Evolutionary conservation across 2,888 invertebrate genomes (phyloP).

Genomic region (Griposia aprilina): DNA sequence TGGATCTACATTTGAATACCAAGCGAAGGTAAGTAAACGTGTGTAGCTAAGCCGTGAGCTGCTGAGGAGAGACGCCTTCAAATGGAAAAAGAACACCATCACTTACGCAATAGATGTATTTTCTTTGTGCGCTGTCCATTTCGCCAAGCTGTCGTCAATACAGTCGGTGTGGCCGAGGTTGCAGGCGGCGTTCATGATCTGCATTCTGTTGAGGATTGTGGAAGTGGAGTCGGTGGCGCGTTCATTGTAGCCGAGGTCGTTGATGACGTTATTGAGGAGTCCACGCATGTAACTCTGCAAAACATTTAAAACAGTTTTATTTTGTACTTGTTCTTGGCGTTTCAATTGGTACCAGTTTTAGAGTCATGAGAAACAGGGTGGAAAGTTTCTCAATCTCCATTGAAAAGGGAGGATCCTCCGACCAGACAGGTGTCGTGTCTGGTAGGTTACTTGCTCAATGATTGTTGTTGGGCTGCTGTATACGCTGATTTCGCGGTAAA

Average conservation of each 20-base stretch:
- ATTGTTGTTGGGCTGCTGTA: not conserved
- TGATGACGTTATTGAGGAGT: slow-evolving; percentile 86
- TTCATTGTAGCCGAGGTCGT: slow-evolving; percentile 88
- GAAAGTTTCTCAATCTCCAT: not conserved
- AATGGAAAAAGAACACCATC: not conserved
- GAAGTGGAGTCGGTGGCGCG: slow-evolving; percentile 86
- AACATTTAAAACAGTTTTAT: not conserved
- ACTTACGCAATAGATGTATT: slow-evolving; percentile 51
- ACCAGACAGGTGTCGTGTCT: not conserved
- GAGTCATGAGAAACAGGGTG: not conserved
- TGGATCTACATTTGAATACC: not conserved
- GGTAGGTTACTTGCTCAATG: not conserved
- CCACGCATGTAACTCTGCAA: slow-evolving; percentile 85
- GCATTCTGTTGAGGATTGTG: slow-evolving; percentile 90
- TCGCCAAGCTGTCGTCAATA: slow-evolving; percentile 81
- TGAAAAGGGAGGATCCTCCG: not conserved
- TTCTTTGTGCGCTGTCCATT: slow-evolving; percentile 77
- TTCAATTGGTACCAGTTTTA: not conserved
- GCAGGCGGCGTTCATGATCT: slow-evolving; percentile 92
- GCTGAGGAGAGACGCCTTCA: not conserved
- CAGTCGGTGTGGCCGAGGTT: slow-evolving; percentile 91
- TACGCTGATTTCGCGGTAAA: not conserved
- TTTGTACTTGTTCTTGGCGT: not conserved
- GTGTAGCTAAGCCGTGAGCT: not conserved
- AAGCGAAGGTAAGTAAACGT: not conserved